Evolutionary conservation across 2,888 invertebrate genomes (phyloP).

Genomic region (Temnothorax ravouxi): DNA sequence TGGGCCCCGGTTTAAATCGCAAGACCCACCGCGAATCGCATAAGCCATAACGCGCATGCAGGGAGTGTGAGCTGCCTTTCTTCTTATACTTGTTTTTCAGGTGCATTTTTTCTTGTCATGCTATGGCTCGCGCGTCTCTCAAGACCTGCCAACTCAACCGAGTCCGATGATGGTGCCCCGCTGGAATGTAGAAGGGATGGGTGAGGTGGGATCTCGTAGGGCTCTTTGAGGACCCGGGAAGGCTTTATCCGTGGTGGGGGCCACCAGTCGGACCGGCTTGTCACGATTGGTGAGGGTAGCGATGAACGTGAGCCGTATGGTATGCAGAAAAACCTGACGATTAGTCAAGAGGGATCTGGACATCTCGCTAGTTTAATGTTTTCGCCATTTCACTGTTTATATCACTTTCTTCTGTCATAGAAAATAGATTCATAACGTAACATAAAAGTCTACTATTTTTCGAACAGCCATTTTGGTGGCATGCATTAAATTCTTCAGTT

Average conservation of each 20-base stretch:
- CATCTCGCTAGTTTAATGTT: constrained; percentile 75
- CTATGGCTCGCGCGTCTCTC: constrained; percentile 81
- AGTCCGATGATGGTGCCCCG: constrained; percentile 82
- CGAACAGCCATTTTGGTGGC: background rate
- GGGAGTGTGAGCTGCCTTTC: constrained; percentile 74
- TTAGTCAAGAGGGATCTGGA: constrained; percentile 79
- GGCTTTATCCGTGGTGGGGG: constrained; percentile 89
- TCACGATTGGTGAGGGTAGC: constrained; percentile 74
- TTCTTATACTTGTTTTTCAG: constrained; percentile 82
- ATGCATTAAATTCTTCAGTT: background rate
- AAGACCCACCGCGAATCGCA: constrained; percentile 33
- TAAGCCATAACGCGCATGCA: constrained; percentile 67
- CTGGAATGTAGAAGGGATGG: constrained; percentile 87
- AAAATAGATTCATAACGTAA: constrained; percentile 10
- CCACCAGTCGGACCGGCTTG: constrained; percentile 84
- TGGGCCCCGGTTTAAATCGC: background rate
- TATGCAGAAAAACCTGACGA: constrained; percentile 83
- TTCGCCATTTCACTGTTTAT: constrained; percentile 65
- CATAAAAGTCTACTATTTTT: constrained; percentile 30
- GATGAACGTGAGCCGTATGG: constrained; percentile 72
- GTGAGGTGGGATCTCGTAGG: constrained; percentile 73
- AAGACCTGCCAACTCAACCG: constrained; percentile 80
- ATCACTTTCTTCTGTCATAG: constrained; percentile 40
- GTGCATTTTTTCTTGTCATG: constrained; percentile 80
- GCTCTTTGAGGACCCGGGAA: constrained; percentile 89